Percentiles rank a stretch among this genome's conserved stretches.
Evolutionary conservation across 2,113 vertebrate species (phyloP).

Genomic region (Diphyllodes magnificus): DNA sequence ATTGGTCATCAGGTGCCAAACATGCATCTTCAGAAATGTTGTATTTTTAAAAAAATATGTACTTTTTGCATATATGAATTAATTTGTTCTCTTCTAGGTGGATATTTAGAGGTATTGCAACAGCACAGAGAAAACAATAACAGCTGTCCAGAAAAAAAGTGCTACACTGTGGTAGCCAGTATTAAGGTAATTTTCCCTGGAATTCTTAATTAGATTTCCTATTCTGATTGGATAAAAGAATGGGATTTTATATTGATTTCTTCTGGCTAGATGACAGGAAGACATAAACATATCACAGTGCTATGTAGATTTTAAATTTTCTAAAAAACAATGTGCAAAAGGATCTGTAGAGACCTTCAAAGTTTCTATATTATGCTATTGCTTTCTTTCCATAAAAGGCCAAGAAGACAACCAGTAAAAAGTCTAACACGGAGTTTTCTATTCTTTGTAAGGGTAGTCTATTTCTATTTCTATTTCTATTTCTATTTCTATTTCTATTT

Average conservation of each 20-base stretch:
- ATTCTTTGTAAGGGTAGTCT: not conserved
- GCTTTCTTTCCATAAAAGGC: not conserved
- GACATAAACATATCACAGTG: not conserved
- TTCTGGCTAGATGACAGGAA: not conserved
- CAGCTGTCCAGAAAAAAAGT: not conserved
- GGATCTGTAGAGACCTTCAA: not conserved
- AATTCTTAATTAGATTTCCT: constrained; percentile 19
- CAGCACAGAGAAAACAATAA: not conserved
- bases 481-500: not conserved
- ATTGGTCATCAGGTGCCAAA: not conserved
- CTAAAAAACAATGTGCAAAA: not conserved
- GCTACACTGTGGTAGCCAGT: not conserved
- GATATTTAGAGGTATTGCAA: not conserved
- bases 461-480: not conserved
- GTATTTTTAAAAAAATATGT: not conserved
- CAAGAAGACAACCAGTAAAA: not conserved
- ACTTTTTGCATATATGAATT: not conserved
- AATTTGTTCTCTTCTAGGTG: not conserved
- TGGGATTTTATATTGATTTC: not conserved
- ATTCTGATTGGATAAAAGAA: not conserved
- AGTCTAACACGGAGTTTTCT: not conserved
- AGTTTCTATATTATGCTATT: not conserved
- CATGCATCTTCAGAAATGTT: not conserved
- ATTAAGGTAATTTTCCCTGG: not conserved
- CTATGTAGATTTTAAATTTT: not conserved